phyloP scores from a whole-genome alignment of 2,888 invertebrate genomes.

The Lasioglossum zephyrum region DNA sequence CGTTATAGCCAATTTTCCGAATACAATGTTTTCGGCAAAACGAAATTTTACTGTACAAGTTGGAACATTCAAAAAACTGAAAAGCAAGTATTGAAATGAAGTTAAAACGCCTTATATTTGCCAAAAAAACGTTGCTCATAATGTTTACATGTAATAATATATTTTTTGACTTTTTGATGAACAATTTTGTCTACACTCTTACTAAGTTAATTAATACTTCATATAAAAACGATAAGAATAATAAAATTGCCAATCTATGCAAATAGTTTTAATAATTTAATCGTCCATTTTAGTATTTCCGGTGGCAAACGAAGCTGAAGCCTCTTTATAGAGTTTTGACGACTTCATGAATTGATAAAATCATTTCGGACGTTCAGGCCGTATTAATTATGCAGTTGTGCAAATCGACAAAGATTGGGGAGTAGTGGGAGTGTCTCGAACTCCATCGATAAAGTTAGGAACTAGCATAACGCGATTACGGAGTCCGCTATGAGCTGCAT shows the following conservation, averaged over 20 bases:
- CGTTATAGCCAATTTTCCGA: too few relatives aligned
- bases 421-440: not conserved
- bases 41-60: too few relatives aligned
- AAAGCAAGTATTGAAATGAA: too few relatives aligned
- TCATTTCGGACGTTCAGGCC: not conserved
- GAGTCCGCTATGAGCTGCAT: constrained; percentile 63
- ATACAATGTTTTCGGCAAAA: too few relatives aligned
- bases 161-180: too few relatives aligned
- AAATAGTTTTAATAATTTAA: not conserved
- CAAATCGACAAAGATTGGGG: constrained; percentile 33
- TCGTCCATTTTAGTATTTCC: not conserved
- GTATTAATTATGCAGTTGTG: constrained; percentile 25
- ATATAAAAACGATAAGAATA: not conserved
- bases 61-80: too few relatives aligned
- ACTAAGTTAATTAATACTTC: not conserved
- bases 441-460: constrained; percentile 69
- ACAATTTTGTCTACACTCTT: too few relatives aligned
- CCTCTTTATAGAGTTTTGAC: not conserved
- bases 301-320: not conserved
- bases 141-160: too few relatives aligned
- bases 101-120: too few relatives aligned
- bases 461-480: constrained; percentile 72
- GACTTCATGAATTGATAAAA: not conserved
- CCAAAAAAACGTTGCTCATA: too few relatives aligned
- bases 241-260: not conserved